phyloP scores from a whole-genome alignment of 2,113 vertebrate genomes.

The Scytalopus superciliaris region DNA sequence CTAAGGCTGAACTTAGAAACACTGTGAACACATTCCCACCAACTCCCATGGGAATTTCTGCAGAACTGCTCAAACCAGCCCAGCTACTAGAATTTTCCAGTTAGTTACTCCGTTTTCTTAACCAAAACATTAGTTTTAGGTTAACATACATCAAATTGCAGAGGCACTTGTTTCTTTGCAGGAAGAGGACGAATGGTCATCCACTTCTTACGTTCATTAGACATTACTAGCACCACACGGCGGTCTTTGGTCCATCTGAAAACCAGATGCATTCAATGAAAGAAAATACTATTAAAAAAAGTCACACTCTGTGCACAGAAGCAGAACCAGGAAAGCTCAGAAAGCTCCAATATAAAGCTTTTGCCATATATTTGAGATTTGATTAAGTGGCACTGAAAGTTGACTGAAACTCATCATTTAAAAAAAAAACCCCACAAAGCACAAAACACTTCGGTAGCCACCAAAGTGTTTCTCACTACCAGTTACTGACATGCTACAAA shows the following conservation, averaged over 20 bases:
- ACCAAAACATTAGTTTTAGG: conserved; percentile 21
- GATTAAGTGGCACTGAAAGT: neutral
- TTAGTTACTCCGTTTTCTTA: conserved; percentile 9
- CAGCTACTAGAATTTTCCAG: neutral
- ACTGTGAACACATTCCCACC: neutral
- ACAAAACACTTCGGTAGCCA: neutral
- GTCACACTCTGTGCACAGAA: neutral
- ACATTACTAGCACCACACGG: conserved; percentile 91
- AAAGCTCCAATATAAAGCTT: neutral
- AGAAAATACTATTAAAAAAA: neutral
- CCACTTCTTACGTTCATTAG: conserved; percentile 93
- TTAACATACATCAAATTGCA: conserved; percentile 93
- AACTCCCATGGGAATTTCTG: neutral
- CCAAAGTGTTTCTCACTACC: neutral
- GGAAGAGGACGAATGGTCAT: conserved; percentile 90
- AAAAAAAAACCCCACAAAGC: neutral
- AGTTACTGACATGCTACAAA: neutral
- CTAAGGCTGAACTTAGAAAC: neutral
- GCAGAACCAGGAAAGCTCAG: neutral
- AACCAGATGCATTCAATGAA: conserved; percentile 25
- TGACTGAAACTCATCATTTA: neutral
- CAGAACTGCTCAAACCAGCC: neutral
- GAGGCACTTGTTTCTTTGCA: conserved; percentile 94
- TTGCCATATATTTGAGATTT: neutral
- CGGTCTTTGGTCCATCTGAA: conserved; percentile 94